A percentile compares a stretch with the other conserved stretches of the same genome.
These are phyloP conservation scores for Caerostris darwini DNA, from an alignment of 1,140 invertebrate species.

Conservation along the genomic window DNA sequence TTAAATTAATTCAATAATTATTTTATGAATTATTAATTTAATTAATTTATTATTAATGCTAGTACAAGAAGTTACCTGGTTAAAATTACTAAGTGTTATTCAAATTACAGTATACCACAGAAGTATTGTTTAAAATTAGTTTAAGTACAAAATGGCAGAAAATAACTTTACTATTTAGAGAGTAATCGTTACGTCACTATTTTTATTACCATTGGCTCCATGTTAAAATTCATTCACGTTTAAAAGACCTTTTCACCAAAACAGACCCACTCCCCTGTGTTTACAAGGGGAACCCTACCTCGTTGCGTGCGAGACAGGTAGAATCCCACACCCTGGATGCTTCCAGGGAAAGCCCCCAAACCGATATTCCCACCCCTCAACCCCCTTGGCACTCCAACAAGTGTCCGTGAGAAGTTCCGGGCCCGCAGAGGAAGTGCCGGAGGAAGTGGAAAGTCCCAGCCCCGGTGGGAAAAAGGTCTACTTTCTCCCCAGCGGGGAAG, in stretches of 20 bases:
- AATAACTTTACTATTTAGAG: background rate
- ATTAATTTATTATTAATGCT: no score
- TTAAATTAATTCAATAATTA: no score
- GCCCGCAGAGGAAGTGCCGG: slow-evolving; percentile 17
- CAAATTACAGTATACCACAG: no score
- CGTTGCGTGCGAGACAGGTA: background rate
- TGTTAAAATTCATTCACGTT: no score
- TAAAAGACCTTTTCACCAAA: no score
- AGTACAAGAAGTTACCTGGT: no score
- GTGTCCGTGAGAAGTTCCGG: slow-evolving; percentile 9
- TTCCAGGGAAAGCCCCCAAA: slow-evolving; percentile 56
- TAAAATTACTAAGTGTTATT: no score
- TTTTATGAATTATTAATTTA: no score
- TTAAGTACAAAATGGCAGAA: background rate
- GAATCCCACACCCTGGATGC: background rate
- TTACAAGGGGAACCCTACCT: no score
- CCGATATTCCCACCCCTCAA: slow-evolving; percentile 40
- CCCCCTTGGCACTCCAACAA: slow-evolving; percentile 1
- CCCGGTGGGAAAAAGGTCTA: slow-evolving; percentile 25
- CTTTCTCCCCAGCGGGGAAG: background rate
- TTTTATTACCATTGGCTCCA: no score
- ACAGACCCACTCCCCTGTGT: no score
- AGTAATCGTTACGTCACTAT: no score
- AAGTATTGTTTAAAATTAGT: background rate
- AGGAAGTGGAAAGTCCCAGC: slow-evolving; percentile 56